Base-by-base conservation (phyloP, 2,113 vertebrate genomes). In the Tragelaphus imberbis region DNA sequence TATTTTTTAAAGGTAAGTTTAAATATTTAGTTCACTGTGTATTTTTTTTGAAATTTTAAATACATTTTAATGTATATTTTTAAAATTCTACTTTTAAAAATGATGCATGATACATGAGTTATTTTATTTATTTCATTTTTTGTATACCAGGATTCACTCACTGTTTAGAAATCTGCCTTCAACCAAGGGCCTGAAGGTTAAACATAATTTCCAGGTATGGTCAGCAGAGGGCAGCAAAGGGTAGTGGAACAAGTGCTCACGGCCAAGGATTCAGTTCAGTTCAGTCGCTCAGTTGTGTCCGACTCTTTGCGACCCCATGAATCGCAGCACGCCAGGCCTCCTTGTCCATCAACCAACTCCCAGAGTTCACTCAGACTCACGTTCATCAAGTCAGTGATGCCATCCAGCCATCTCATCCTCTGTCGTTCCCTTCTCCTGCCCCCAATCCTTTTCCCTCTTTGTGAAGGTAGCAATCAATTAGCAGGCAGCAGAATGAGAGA, bases 151-250 rank as follows among this genome's bases (percentile, higher is more conserved):
- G 2, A 23, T 80, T 71, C 56, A 44, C 15, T 44, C 49, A 44
- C 12, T 44, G 49, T 49, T n/a, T 11, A 33, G 2, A 15, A 36
- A 44, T 36, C 44, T 36, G 16, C 44, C 44, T 59, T 82, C 53
- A 15, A 40, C 56, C 80, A 13, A 53, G 56, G 47, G 7, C 49
- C 88, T 94, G 30, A 23, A 21, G 6, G 9, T 49, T 28, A 58
- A 55, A 25, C 14, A 0, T 53, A 59, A 88, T 80, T 97, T 80
- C 77, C 40, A 88, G 36, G 14, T 47, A 7, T 6, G 16, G 61
- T 12, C 96, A 95, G 71, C 63, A 95, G 94, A 79, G 55, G 80
- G n/a, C 80, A 97, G 71, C 88, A 95, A 61, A 77, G 55, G 81
- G 33, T 7, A 68, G 51, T 51, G 21, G 33, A 80, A 17, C 53